Evolutionary conservation across 2,888 invertebrate genomes (phyloP), one percentile per base, ranked within the genome.

Genomic region (Leptogaster cylindrica): DNA sequence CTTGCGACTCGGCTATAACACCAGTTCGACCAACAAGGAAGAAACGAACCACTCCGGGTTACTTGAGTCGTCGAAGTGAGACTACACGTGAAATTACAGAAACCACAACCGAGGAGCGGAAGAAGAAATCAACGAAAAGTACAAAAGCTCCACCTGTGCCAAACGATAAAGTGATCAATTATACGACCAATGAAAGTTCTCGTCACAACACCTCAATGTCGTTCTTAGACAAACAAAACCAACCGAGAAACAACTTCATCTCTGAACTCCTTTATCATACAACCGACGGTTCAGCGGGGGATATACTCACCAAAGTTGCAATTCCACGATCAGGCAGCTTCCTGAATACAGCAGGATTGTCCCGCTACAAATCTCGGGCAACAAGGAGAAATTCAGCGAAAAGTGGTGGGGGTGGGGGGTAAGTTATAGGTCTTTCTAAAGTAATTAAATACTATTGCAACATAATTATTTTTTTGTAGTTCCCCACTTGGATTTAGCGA

Each of bases 401-500:
- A 36, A 68, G 31, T 33, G 71, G 71, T 6, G 79, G 76, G 27
- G 79, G 80, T 51, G 71, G 78, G 68, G 87, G 88, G 87, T 87
- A 61, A 72, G 44, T 58, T 44, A n/a, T n/a, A n/a, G n/a, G n/a
- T n/a, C 5, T 14, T 16, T 12, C 18, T n/a, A 28, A 18, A 12
- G 18, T n/a, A 52, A 39, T 6, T 5, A 2, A 61, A 27, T 6
- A 41, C 25, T 2, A 27, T 25, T 6, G 41, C 23, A 12, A 41
- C 23, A 44, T 27, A 12, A 39, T 23, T 44, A 31, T 18, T 46
- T 31, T 33, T 18, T 20, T 55, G 18, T 18, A 91, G 92, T 61
- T 92, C 92, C 72, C 92, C 92, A 63, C 83, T 93, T 74, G 93
- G 93, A 75, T 92, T 93, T 82, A 90, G 90, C 77, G 93, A 93